Conservation (phyloP, 2,888 invertebrate species). For the Lymantria dispar region DNA sequence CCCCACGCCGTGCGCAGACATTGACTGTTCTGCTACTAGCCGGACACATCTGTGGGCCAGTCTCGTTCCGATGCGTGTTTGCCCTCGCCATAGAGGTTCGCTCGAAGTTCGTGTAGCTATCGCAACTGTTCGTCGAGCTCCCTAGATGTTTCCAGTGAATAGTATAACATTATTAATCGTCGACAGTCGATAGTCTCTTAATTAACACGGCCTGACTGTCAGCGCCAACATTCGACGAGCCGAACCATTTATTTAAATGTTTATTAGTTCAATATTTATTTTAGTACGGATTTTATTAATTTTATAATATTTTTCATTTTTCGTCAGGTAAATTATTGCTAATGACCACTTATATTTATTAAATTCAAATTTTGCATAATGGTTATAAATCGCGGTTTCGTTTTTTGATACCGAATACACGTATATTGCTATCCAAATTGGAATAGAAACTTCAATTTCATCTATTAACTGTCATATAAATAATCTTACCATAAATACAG, state of each 20-base stretch:
- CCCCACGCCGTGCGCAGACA: slow-evolving; percentile 14
- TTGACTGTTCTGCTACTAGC: background rate
- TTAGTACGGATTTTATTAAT: background rate
- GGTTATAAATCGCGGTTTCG: too few species aligned
- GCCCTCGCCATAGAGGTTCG: background rate
- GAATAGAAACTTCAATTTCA: too few species aligned
- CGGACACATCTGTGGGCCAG: background rate
- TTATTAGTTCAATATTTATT: background rate
- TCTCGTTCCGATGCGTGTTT: background rate
- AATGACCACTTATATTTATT: too few species aligned
- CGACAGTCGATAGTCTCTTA: background rate
- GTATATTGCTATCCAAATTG: too few species aligned
- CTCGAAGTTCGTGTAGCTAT: background rate
- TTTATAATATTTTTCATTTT: too few species aligned
- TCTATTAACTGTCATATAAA: too few species aligned
- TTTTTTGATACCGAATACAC: too few species aligned
- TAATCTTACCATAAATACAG: too few species aligned
- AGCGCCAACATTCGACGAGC: background rate
- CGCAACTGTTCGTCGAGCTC: background rate
- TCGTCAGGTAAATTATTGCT: too few species aligned
- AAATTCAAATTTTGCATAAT: too few species aligned
- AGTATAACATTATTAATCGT: background rate
- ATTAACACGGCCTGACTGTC: background rate
- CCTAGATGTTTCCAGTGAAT: background rate
- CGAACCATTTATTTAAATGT: background rate